Evolutionary conservation across 2,888 invertebrate genomes (phyloP).

Genomic region (Xylota segnis): DNA sequence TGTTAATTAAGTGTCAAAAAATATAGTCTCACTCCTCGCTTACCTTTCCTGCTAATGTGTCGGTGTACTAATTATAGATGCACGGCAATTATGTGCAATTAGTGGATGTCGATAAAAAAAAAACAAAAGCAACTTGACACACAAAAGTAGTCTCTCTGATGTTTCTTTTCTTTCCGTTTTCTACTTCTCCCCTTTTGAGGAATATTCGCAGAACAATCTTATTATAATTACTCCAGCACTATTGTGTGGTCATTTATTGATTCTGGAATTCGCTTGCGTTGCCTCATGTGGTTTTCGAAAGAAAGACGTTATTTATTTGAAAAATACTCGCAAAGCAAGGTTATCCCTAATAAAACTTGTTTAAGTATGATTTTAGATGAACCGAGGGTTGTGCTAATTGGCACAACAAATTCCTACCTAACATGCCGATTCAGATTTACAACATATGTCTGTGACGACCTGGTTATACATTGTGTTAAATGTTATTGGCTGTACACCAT

Average conservation of each 20-base stretch:
- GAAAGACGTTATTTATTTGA: conserved; percentile 23
- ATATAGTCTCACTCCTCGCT: conserved; percentile 42
- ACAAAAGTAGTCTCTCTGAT: conserved; percentile 34
- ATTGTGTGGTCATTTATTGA: conserved; percentile 47
- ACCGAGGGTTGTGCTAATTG: conserved; percentile 55
- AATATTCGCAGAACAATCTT: conserved; percentile 50
- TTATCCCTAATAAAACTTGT: conserved; percentile 48
- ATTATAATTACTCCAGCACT: conserved; percentile 14
- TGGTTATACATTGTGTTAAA: conserved; percentile 48
- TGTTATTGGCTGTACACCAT: conserved; percentile 38
- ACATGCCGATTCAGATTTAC: conserved; percentile 41
- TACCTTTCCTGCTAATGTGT: conserved; percentile 51
- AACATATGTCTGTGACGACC: conserved; percentile 19
- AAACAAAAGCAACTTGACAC: conserved; percentile 53
- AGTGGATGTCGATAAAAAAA: conserved; percentile 64
- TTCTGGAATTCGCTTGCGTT: conserved; percentile 25
- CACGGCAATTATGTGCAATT: conserved; percentile 76
- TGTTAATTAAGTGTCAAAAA: conserved; percentile 74
- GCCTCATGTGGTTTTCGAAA: conserved; percentile 24
- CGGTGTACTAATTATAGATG: conserved; percentile 74
- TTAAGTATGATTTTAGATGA: conserved; percentile 32
- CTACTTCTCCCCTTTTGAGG: conserved; percentile 13
- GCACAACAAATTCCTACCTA: conserved; percentile 42
- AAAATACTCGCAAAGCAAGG: conserved; percentile 3
- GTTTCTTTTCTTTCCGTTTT: not conserved